phyloP scores from a whole-genome alignment of 2,797 vertebrate species.

The Cuniculus paca region DNA sequence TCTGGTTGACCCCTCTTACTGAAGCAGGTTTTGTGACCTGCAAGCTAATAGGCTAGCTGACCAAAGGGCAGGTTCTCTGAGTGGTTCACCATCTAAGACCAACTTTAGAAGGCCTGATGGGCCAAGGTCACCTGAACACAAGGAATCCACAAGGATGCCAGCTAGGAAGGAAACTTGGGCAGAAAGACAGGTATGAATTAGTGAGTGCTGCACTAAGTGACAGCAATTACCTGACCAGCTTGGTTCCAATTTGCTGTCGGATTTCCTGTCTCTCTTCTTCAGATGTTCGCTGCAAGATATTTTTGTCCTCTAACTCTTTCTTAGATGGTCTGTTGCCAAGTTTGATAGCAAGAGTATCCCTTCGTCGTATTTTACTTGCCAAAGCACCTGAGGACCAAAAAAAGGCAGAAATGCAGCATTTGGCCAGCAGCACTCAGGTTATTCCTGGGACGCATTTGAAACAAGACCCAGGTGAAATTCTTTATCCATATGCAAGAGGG shows the following conservation, averaged over 20 bases:
- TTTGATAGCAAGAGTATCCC: conserved; percentile 98
- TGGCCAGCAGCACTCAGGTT: conserved; percentile 70
- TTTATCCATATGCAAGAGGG: conserved; percentile 70
- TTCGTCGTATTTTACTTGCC: conserved; percentile 96
- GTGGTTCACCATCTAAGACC: background rate
- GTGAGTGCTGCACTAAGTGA: background rate
- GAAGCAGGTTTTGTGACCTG: background rate
- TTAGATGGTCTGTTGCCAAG: conserved; percentile 98
- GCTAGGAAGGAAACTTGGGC: background rate
- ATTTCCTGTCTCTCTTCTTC: conserved; percentile 96
- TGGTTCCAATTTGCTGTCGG: conserved; percentile 96
- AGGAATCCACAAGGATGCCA: background rate
- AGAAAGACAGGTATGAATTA: background rate
- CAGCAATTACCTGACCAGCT: conserved; percentile 95
- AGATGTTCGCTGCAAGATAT: conserved; percentile 96
- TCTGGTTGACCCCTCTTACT: background rate
- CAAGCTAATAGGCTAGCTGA: conserved; percentile 9
- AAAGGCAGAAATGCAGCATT: conserved; percentile 60
- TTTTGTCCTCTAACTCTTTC: conserved; percentile 98
- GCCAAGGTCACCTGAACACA: background rate
- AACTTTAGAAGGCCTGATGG: background rate
- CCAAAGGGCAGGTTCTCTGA: background rate
- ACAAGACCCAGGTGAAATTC: conserved; percentile 68
- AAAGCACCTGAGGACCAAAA: conserved; percentile 91
- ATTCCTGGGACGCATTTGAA: conserved; percentile 64